phyloP scores from a whole-genome alignment of 2,797 vertebrate species.

The Sternarchorhynchus goeldii region DNA sequence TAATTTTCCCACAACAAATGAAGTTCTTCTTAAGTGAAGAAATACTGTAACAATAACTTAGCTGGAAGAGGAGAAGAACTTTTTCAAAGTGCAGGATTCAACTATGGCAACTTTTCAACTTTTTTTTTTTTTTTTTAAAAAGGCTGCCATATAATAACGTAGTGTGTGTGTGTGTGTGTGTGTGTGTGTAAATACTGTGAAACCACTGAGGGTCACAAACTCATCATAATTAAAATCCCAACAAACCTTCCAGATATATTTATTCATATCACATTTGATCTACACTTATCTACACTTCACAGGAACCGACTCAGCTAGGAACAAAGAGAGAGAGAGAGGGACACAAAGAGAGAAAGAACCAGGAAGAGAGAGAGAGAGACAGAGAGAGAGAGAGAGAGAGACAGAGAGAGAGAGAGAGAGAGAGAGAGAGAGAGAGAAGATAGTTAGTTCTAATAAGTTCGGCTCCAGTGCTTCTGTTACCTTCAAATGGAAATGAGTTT shows the following conservation, averaged over 20 bases:
- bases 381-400: neutral
- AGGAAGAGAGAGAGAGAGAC: slow-evolving; percentile 12
- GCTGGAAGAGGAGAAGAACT: neutral
- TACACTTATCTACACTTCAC: slow-evolving; percentile 5
- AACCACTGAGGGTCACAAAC: slow-evolving; percentile 30
- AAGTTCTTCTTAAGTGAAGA: neutral
- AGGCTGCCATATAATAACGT: slow-evolving; percentile 27
- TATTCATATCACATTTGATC: slow-evolving; percentile 56
- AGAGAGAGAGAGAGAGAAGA: slow-evolving; percentile 45
- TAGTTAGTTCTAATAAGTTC: slow-evolving; percentile 62
- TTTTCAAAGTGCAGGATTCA: neutral
- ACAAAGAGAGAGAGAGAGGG: slow-evolving; percentile 22
- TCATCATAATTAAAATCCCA: slow-evolving; percentile 64
- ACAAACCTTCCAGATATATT: slow-evolving; percentile 53
- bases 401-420: slow-evolving; percentile 13
- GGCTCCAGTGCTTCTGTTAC: slow-evolving; percentile 60
- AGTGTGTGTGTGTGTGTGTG: slow-evolving; percentile 1
- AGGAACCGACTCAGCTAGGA: neutral
- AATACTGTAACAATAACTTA: neutral
- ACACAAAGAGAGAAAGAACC: slow-evolving; percentile 46
- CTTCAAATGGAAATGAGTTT: slow-evolving; percentile 60
- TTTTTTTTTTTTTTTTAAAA: slow-evolving; percentile 23
- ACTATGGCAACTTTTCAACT: neutral
- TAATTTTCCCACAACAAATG: neutral
- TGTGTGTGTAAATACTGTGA: slow-evolving; percentile 8